A percentile compares a stretch with the other conserved stretches of the same genome.
Evolutionary conservation across 2,113 vertebrate genomes (phyloP).

Genomic region (Oxygymnocypris stewartii): DNA sequence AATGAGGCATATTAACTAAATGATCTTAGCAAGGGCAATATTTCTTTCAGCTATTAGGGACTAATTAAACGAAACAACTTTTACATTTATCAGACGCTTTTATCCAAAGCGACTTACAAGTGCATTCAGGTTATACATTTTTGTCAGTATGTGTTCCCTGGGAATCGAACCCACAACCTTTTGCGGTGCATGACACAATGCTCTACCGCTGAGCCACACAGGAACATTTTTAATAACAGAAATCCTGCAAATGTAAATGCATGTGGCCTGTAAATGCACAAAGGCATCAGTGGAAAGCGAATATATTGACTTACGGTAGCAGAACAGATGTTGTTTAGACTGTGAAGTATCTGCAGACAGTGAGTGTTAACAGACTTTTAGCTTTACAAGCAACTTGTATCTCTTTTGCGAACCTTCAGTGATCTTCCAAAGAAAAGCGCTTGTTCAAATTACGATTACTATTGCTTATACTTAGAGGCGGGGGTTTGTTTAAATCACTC

Average conservation of each 20-base stretch:
- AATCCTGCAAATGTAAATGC: not conserved
- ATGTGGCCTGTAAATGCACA: not conserved
- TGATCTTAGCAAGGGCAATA: not conserved
- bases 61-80: not conserved
- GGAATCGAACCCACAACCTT: too few species aligned
- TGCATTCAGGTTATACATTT: too few species aligned
- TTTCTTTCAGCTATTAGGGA: slow-evolving; percentile 19
- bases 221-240: not conserved
- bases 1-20: slow-evolving; percentile 19
- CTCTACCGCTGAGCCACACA: too few species aligned
- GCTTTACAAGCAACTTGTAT: slow-evolving; percentile 12
- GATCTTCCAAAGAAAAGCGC: slow-evolving; percentile 3
- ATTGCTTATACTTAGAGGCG: not conserved
- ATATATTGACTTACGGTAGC: slow-evolving; percentile 7
- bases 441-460: not conserved
- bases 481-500: not conserved
- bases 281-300: not conserved
- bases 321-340: slow-evolving; percentile 40
- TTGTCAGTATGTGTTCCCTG: too few species aligned
- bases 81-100: too few species aligned
- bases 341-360: slow-evolving; percentile 26
- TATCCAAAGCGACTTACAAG: too few species aligned
- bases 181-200: too few species aligned
- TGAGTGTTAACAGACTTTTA: slow-evolving; percentile 22
- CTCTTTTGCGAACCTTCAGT: not conserved